Evolutionary conservation across 2,888 invertebrate genomes (phyloP).

Genomic region (Caenorhabditis sp.): DNA sequence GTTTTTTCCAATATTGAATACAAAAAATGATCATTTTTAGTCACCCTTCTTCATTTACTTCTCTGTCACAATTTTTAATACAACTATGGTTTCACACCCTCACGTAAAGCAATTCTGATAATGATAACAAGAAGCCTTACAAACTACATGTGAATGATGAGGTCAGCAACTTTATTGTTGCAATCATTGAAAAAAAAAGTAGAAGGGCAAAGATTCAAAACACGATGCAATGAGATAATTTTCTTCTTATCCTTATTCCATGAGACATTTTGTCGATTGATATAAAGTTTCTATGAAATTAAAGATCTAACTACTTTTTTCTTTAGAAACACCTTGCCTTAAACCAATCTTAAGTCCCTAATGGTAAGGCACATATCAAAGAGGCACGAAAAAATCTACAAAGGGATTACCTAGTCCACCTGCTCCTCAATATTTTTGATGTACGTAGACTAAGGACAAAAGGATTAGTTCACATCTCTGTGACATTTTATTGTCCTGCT

Average conservation of each 20-base stretch:
- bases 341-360: too few relatives aligned
- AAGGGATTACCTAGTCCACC: background rate
- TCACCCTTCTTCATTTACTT: background rate
- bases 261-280: too few relatives aligned
- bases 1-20: too few relatives aligned
- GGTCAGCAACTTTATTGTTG: conserved; percentile 14
- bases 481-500: conserved; percentile 4
- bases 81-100: conserved; percentile 2
- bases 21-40: too few relatives aligned
- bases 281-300: too few relatives aligned
- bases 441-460: background rate
- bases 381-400: background rate
- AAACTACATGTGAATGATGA: conserved; percentile 7
- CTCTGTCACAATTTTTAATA: background rate
- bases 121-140: background rate
- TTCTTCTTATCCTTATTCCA: too few relatives aligned
- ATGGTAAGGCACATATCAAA: background rate
- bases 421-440: background rate
- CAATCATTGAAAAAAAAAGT: conserved; percentile 9
- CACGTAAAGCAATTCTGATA: background rate
- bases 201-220: conserved; percentile 9
- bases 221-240: too few relatives aligned
- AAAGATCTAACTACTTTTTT: too few relatives aligned
- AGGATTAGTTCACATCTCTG: background rate
- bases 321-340: too few relatives aligned